Base-by-base conservation (phyloP, 2,797 vertebrate genomes). In the Sebastes minor region DNA sequence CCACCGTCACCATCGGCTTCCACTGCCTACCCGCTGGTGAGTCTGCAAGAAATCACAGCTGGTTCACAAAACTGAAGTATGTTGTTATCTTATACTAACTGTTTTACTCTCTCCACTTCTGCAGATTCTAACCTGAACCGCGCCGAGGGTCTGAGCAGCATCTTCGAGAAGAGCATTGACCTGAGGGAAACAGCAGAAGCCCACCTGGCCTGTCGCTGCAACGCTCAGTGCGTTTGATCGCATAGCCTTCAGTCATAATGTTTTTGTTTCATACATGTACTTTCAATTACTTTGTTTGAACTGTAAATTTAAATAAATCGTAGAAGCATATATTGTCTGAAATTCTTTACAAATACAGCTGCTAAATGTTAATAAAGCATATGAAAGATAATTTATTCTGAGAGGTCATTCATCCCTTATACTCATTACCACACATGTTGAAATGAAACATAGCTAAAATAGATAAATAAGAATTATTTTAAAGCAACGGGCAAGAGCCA, bases 1-100 rank as follows among this genome's bases (percentile, higher is more conserved):
- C 88, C 52, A 16, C 78, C 0, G 86, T 94, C 78, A 90, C 46
- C 4, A 70, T 95, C 12, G 94, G 94, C 84, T 96, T 72, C 90
- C 95, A 96, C 89, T 96, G 96, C 66, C 6, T 95, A 46, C 89
- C 95, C 56, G 25, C 28, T 27, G 91, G 96, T 96, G 63, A 94
- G 94, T 90, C 42, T 64, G 16, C 63, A 75, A 56, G 25, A 74
- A 83, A 60, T 16, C 25, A 28, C 5, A 65, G 10, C 60, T 20
- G 4, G 3, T 35, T 69, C 7, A 68, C 27, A 74, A 63, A 35
- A 38, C 12, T 63, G 3, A 38, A 10, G 20, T 25, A 18, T 23
- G 3, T 12, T 42, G 3, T 52, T 18, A 7, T 38, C 2, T 4
- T 33, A 14, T n/a, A 42, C 10, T 57, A 56, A 23, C 49, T 23